phyloP scores from a whole-genome alignment of 2,888 invertebrate species.

The Erebia palarica region DNA sequence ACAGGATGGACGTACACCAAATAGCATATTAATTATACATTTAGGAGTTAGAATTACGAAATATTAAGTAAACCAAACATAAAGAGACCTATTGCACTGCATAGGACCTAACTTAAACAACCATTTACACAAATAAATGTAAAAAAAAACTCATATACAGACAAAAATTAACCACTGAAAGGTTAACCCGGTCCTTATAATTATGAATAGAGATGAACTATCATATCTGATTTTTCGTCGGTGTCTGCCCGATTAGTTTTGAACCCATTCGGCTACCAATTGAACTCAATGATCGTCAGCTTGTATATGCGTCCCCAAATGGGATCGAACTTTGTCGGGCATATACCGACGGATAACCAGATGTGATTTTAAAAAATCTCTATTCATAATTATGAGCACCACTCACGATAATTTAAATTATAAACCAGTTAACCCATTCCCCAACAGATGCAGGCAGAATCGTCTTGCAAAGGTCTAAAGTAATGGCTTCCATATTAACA shows the following conservation, averaged over 20 bases:
- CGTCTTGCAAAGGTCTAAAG: conserved; percentile 40
- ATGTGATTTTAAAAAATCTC: background rate
- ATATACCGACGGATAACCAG: background rate
- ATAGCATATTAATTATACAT: conserved; percentile 73
- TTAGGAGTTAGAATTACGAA: conserved; percentile 72
- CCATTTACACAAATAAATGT: conserved; percentile 71
- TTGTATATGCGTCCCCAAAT: background rate
- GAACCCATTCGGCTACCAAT: background rate
- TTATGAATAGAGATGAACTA: background rate
- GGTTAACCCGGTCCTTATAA: conserved; percentile 30
- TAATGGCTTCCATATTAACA: conserved; percentile 61
- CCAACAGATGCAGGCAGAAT: conserved; percentile 27
- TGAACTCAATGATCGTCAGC: background rate
- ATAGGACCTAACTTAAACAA: conserved; percentile 73
- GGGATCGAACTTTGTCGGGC: background rate
- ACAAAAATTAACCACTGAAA: conserved; percentile 72
- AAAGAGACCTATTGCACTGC: conserved; percentile 64
- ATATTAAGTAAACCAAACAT: conserved; percentile 57
- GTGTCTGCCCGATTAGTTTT: background rate
- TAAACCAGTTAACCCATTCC: conserved; percentile 30
- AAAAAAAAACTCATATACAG: conserved; percentile 76
- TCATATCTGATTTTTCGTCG: background rate
- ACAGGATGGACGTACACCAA: conserved; percentile 82
- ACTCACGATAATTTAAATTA: background rate
- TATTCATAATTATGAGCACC: background rate